Base-by-base conservation (phyloP, 2,113 vertebrate genomes). In the Pyxicephalus adspersus region DNA sequence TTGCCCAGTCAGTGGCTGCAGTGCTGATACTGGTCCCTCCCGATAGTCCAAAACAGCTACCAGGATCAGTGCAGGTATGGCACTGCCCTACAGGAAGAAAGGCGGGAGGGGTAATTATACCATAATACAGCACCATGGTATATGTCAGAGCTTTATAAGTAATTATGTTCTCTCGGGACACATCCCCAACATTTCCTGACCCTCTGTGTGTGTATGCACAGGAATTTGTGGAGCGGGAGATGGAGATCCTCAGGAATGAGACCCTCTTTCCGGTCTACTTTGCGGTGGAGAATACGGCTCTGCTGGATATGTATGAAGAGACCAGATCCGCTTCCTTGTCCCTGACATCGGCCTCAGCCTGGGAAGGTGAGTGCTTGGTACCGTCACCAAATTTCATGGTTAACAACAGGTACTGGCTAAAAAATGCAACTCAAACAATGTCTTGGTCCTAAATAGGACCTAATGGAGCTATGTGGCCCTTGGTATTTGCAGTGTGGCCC, bases 281-380 rank as follows among this genome's bases (percentile, higher is more conserved):
- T 34, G 88, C 77, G 1, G 85, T 81, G 4, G 93, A 94, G 76
- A 91, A 94, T 16, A 88, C 91, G 6, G 91, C 92, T 77, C 86
- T 94, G 25, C 88, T 94, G n/a, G 87, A 55, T 73, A 93, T 94
- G 91, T 93, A 94, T 64, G 88, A 91, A 16, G 91, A 94, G 81
- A 87, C 92, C n/a, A 91, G 88, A 84, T 86, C 88, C 65, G 90
- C 89, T 0, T 90, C 89, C 13, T 89, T 89, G 66, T 82, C 87
- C 1, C 84, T 87, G 16, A 90, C 86, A 25, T 89, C 88, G 20
- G 91, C 91, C 19, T 88, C 92, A 45, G 85, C 93, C 50, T 83
- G 91, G 55, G 81, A 92, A 91, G 92, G 92, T 93, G 77, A 88
- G 74, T 54, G 38, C 1, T 38, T 9, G 11, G 3, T 6, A 4